Evolutionary conservation across 2,797 vertebrate species (phyloP).

Genomic region (Xiphophorus birchmanni): DNA sequence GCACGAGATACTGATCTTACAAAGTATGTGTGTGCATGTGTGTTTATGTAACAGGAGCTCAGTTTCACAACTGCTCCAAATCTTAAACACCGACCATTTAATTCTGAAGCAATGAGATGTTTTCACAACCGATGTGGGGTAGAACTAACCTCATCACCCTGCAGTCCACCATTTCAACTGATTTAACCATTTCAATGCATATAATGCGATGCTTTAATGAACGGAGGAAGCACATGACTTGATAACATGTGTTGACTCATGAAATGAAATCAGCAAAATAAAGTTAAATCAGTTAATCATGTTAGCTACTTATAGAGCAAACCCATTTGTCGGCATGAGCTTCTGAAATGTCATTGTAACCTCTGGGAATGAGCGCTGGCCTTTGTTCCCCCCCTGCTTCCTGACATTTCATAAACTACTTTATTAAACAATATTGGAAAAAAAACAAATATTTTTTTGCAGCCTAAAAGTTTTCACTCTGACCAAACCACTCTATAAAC

Average conservation of each 20-base stretch:
- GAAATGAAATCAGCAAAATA: not conserved
- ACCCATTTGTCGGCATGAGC: not conserved
- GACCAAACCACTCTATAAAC: not conserved
- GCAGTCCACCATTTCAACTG: not conserved
- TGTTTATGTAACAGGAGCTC: not conserved
- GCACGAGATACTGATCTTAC: not conserved
- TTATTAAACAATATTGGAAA: not conserved
- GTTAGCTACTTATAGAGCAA: not conserved
- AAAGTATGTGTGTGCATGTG: not conserved
- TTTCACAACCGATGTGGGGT: not conserved
- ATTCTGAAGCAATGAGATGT: not conserved
- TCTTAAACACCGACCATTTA: not conserved
- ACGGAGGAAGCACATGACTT: not conserved
- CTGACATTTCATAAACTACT: slow-evolving; percentile 13
- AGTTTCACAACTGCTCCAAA: not conserved
- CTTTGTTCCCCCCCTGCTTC: not conserved
- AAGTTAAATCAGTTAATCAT: not conserved
- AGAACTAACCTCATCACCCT: not conserved
- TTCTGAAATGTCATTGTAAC: slow-evolving; percentile 13
- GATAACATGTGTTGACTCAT: not conserved
- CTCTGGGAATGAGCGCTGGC: not conserved
- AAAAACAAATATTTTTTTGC: not conserved
- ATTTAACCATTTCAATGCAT: not conserved
- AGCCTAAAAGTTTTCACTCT: slow-evolving; percentile 3
- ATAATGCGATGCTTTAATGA: not conserved